Conservation (phyloP, 1,140 invertebrate species). For the Metaphire vulgaris region DNA sequence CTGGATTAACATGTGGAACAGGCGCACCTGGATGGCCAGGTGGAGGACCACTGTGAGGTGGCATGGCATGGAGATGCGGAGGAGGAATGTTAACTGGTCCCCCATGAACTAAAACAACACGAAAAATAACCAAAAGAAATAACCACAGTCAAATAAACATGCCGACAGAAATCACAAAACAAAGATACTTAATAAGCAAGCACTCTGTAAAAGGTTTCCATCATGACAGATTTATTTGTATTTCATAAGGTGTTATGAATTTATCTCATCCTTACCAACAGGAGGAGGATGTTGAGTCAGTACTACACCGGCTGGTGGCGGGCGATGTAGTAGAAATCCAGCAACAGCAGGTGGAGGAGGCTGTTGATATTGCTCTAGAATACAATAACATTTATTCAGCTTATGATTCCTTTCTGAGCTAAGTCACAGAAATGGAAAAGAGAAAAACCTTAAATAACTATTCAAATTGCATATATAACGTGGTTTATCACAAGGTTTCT, state of each 20-base stretch:
- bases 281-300: not conserved
- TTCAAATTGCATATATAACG: too few species aligned
- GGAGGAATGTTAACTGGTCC: not conserved
- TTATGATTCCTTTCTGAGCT: too few species aligned
- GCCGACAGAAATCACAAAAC: not conserved
- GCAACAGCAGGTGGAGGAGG: not conserved
- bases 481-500: too few species aligned
- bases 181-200: not conserved
- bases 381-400: not conserved
- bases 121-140: not conserved
- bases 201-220: not conserved
- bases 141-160: not conserved
- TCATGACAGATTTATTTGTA: too few species aligned
- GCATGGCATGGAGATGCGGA: not conserved
- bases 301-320: not conserved
- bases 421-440: too few species aligned
- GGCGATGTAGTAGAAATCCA: not conserved
- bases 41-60: slow-evolving; percentile 11
- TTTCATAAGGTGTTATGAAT: too few species aligned
- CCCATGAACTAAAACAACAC: not conserved
- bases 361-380: not conserved
- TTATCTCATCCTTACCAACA: not conserved
- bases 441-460: too few species aligned
- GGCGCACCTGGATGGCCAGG: slow-evolving; percentile 57
- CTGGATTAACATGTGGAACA: slow-evolving; percentile 90